phyloP scores from a whole-genome alignment of 2,888 invertebrate genomes.

The Oligia fasciuncula region DNA sequence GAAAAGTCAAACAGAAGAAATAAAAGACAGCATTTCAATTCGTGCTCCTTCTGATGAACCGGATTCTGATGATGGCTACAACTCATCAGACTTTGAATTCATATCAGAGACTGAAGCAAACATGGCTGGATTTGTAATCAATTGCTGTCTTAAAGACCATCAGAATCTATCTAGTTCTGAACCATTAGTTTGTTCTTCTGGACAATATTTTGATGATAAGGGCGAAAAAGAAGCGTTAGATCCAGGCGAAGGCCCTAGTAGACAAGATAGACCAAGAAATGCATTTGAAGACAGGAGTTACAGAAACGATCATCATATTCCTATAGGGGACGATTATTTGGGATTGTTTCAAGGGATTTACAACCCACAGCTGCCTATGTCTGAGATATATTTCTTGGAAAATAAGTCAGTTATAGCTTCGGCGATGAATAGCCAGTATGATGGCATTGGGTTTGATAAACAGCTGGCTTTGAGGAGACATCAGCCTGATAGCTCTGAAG shows the following conservation, averaged over 20 bases:
- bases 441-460: constrained; percentile 74
- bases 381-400: constrained; percentile 66
- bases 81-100: constrained; percentile 85
- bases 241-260: constrained; percentile 51
- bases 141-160: constrained; percentile 33
- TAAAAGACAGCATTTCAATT: constrained; percentile 33
- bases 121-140: constrained; percentile 64
- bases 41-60: constrained; percentile 30
- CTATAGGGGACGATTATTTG: constrained; percentile 73
- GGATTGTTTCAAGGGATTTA: constrained; percentile 73
- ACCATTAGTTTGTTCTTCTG: constrained; percentile 1
- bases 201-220: background rate
- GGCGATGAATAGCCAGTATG: constrained; percentile 69
- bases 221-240: constrained; percentile 3
- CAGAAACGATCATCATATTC: constrained; percentile 70
- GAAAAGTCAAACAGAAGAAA: constrained; percentile 8
- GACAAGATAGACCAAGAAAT: constrained; percentile 24
- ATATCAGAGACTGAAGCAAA: constrained; percentile 81
- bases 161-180: constrained; percentile 25
- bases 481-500: constrained; percentile 62
- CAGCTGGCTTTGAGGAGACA: constrained; percentile 50
- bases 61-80: constrained; percentile 69
- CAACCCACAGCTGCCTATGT: constrained; percentile 47
- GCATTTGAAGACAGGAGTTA: constrained; percentile 51
- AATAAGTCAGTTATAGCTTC: constrained; percentile 73